phyloP scores from a whole-genome alignment of 2,113 vertebrate genomes.

The crab-eating macaque (Macaca fascicularis) region T2T-MFA8v1.1 NC_088389.1:10987501-10988000 shows the following conservation, averaged over 20 bases:
- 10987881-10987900: background rate
- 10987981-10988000: background rate
- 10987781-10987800: background rate
- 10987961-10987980: too few species aligned
- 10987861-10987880: accelerated
- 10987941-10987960: background rate
- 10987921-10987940: background rate
- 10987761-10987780: background rate
- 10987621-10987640: background rate
- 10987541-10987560: background rate
- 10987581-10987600: background rate
- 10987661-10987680: background rate
- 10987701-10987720: too few species aligned
- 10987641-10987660: accelerated
- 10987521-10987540: background rate
- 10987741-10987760: background rate
- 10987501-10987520: background rate
- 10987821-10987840: background rate
- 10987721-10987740: background rate
- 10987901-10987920: background rate
- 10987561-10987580: background rate
- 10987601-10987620: background rate
- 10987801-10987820: background rate
- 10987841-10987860: background rate
- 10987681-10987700: background rate